phyloP scores from a whole-genome alignment of 2,113 vertebrate species.

The Nansenia antarctica region DNA sequence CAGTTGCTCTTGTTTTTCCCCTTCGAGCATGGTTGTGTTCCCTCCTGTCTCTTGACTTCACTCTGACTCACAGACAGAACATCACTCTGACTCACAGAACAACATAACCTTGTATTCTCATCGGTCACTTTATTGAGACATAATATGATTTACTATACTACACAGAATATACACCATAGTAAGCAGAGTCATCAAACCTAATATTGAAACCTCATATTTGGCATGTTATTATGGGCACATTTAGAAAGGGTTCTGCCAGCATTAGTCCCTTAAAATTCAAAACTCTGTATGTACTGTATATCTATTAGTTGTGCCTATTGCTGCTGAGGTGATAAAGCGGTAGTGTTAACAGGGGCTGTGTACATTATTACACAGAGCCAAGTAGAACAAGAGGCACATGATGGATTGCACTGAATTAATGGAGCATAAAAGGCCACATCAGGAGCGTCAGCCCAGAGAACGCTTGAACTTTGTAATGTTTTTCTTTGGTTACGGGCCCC shows the following conservation, averaged over 20 bases:
- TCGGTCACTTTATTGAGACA: too few relatives aligned
- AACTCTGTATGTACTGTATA: not conserved
- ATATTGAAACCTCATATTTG: too few relatives aligned
- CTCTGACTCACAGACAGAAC: too few relatives aligned
- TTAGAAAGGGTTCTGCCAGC: too few relatives aligned
- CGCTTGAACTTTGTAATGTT: slow-evolving; percentile 7
- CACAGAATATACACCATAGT: too few relatives aligned
- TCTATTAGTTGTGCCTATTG: not conserved
- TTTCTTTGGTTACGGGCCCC: slow-evolving; percentile 49
- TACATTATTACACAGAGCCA: not conserved
- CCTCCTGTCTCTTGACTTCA: too few relatives aligned
- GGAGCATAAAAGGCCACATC: slow-evolving; percentile 29
- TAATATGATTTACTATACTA: too few relatives aligned
- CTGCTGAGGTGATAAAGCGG: not conserved
- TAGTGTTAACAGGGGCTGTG: not conserved
- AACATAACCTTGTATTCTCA: not conserved
- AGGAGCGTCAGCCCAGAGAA: not conserved
- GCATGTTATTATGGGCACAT: too few relatives aligned
- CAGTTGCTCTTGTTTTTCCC: slow-evolving; percentile 21
- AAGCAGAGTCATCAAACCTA: too few relatives aligned
- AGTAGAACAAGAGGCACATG: not conserved
- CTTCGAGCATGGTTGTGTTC: slow-evolving; percentile 13
- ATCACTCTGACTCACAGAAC: too few relatives aligned
- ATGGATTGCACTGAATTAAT: slow-evolving; percentile 35
- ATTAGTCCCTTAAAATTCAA: not conserved